A percentile compares a stretch with the other conserved stretches of the same genome.
These are phyloP conservation scores for Galaxea fascicularis DNA, from an alignment of 92 coral and sea anemone genomes.

Conservation along the genomic window DNA sequence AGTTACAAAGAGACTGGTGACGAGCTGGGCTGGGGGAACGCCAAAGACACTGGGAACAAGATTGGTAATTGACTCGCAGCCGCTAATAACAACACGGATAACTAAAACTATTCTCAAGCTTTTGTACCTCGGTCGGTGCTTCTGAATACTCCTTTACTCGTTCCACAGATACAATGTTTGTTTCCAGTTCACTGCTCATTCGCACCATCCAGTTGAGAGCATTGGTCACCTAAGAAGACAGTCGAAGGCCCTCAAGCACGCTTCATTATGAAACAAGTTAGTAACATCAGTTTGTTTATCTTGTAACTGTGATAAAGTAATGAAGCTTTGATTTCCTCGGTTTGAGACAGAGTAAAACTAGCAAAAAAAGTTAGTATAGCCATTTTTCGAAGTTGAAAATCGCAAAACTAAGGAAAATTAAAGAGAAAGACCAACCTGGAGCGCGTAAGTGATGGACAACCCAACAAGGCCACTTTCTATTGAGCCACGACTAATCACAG, in stretches of 20 bases:
- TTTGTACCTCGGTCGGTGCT: conserved; percentile 77
- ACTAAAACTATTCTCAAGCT: background rate
- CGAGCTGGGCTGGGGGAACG: too few species aligned
- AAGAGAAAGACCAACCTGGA: conserved; percentile 72
- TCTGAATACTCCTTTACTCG: conserved; percentile 87
- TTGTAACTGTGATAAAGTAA: background rate
- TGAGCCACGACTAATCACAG: conserved; percentile 83
- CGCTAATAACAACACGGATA: too few species aligned
- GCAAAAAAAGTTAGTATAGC: background rate
- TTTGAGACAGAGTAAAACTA: too few species aligned
- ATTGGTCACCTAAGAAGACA: conserved; percentile 64
- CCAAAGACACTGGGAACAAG: too few species aligned
- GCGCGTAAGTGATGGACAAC: conserved; percentile 89
- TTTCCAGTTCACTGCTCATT: conserved; percentile 91
- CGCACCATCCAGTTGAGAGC: conserved; percentile 95
- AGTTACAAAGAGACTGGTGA: too few species aligned
- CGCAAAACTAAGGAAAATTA: background rate
- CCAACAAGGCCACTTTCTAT: conserved; percentile 90
- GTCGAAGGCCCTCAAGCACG: background rate
- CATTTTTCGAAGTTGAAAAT: background rate
- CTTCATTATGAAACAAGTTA: background rate
- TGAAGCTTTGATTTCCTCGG: background rate
- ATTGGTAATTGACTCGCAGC: too few species aligned
- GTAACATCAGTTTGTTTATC: background rate
- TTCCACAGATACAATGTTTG: conserved; percentile 93